Evolutionary conservation across 1,140 invertebrate genomes (phyloP), one percentile per base, ranked within the genome.

Genomic region (Brachionus calyciflorus): DNA sequence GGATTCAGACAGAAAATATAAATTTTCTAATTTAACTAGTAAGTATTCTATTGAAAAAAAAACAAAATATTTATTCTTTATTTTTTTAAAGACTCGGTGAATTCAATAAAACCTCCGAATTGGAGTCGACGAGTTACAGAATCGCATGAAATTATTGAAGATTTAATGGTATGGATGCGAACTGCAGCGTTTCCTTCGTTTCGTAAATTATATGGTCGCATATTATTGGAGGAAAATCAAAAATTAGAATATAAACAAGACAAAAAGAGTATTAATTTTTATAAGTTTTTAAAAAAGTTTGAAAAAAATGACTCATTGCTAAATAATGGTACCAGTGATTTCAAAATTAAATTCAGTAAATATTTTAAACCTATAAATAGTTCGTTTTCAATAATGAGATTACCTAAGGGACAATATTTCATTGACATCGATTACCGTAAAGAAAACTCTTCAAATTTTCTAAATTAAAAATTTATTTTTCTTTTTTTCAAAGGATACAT

Each of bases 111-210:
- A 73, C 87, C 88, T 3, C 82, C 82, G 6, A 87, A 92, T 82
- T 98, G 96, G 96, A 87, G 86, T 21, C 90, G 89, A 78, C 73
- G 87, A n/a, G 87, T 95, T 0, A 92, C 89, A 83, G 94, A 95
- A 80, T 96, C 94, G 87, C 94, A 94, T 17, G 93, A 97, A 81
- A 88, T 91, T 82, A 97, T 98, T 85, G 94, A 98, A 86, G 94
- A 96, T 87, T 87, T 98, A 3, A 98, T 98, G 81, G 95, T 98
- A 2, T 98, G 94, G 95, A 98, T 98, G 95, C 88, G 94, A 78
- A 98, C 94, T 0, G 93, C 95, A 0, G 95, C 95, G 0, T 85
- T 98, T 77, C 95, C 95, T 0, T 93, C 90, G 44, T 98, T 98
- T 85, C 88, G 95, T 55, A 99, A 99, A 87, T 85, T 98, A 12